Evolutionary conservation across 2,888 invertebrate genomes (phyloP).

Genomic region (Merodon equestris): DNA sequence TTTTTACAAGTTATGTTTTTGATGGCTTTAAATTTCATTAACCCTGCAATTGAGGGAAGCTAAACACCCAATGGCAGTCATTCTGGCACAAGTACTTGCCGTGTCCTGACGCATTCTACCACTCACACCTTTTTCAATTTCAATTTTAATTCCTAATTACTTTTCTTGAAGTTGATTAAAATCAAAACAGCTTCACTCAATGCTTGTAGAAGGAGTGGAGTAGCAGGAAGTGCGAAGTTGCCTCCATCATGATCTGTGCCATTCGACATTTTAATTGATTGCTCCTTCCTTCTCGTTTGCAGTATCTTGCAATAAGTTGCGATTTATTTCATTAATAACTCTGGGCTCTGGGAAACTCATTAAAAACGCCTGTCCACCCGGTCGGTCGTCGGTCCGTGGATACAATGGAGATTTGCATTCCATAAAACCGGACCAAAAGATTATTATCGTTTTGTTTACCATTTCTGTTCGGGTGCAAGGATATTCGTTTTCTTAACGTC

Average conservation of each 20-base stretch:
- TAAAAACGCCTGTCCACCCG: slow-evolving; percentile 33
- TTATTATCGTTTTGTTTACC: slow-evolving; percentile 2
- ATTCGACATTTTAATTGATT: slow-evolving; percentile 58
- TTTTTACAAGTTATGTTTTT: too few species aligned
- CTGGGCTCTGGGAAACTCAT: slow-evolving; percentile 46
- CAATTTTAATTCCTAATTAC: slow-evolving; percentile 68
- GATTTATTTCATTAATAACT: slow-evolving; percentile 61
- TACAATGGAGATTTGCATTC: slow-evolving; percentile 41
- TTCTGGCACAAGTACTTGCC: slow-evolving; percentile 1
- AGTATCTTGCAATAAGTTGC: slow-evolving; percentile 1
- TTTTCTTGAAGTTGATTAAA: slow-evolving; percentile 68
- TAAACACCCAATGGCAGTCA: neutral
- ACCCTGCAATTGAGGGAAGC: slow-evolving; percentile 52
- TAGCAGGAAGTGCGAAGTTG: neutral
- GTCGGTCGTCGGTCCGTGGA: neutral
- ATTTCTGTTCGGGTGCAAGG: neutral
- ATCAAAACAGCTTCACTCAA: slow-evolving; percentile 51
- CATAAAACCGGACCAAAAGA: slow-evolving; percentile 38
- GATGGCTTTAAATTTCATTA: slow-evolving; percentile 68
- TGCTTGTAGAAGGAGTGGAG: neutral
- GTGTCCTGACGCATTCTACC: neutral
- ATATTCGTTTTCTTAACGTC: slow-evolving; percentile 8
- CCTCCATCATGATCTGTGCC: slow-evolving; percentile 45
- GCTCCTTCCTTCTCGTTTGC: slow-evolving; percentile 18
- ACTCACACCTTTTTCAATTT: slow-evolving; percentile 49